Evolutionary conservation across 2,888 invertebrate genomes (phyloP), one percentile per base, ranked within the genome.

Genomic region (Mechanitis messenoides): DNA sequence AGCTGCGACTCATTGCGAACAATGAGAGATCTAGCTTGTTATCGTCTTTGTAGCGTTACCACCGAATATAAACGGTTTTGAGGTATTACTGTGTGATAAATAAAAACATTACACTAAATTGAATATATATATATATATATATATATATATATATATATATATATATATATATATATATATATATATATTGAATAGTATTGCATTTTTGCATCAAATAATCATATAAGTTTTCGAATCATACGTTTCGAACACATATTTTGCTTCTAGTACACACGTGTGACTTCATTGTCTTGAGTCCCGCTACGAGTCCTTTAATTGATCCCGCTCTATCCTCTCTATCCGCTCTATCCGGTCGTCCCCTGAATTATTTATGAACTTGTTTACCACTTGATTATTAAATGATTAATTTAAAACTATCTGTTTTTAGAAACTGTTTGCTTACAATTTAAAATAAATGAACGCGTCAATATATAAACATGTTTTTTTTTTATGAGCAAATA

Each of bases 271-370:
- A 28, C 31, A 31, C 11, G n/a, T 50, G 50, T 50, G 11, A 50
- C 33, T 45, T 7, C 53, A 66, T 63, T 64, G 68, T 68, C 68
- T 69, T 68, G 68, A 69, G 31, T 50, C 50, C 68, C 71, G 61
- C 66, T 68, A 69, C 72, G 69, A 77, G 71, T 73, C 69, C 69
- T 79, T 76, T 81, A 80, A 81, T 81, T 81, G 80, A 80, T 80
- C 78, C 76, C 64, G 58, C 58, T 62, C 67, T 58, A 42, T 42
- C 42, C 42, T 5, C 7, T 42, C 42, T 62, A 53, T 57, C 60
- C 58, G 64, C 60, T 62, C 63, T 62, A 59, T 53, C 62, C 61
- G 50, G 63, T 58, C 63, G 64, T 63, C 60, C 64, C 60, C 62
- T 66, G 64, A 64, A 69, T 68, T 67, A 69, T 67, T 69, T 64